Percentiles rank a stretch among this genome's conserved stretches.
These are phyloP conservation scores for Engraulis encrasicolus DNA, from an alignment of 2,113 vertebrate genomes.

Conservation along the genomic window DNA sequence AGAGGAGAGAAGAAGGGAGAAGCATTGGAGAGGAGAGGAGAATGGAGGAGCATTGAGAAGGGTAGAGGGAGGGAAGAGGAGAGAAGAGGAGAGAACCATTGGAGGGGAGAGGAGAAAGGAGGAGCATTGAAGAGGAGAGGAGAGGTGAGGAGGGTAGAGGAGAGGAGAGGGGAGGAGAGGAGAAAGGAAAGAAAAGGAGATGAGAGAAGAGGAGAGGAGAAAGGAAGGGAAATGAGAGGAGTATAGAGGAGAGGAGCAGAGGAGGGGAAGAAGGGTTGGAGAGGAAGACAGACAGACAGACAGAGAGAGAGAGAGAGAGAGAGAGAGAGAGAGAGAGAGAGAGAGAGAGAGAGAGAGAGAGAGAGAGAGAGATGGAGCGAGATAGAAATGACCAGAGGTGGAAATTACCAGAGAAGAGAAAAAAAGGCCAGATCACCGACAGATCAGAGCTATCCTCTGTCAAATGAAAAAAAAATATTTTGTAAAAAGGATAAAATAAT, in stretches of 20 bases:
- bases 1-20: neutral
- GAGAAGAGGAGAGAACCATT: neutral
- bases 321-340: neutral
- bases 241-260: slow-evolving; percentile 34
- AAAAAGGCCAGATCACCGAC: no score
- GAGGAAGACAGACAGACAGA: no score
- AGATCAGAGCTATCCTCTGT: neutral
- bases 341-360: neutral
- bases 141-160: neutral
- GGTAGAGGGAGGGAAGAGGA: neutral
- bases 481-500: no score
- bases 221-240: neutral
- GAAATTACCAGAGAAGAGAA: no score
- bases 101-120: neutral
- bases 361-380: neutral
- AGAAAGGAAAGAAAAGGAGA: neutral
- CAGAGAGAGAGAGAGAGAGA: neutral
- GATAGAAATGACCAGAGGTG: no score
- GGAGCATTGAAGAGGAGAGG: neutral
- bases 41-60: no score
- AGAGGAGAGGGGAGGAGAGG: slow-evolving; percentile 35
- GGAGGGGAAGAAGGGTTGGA: no score
- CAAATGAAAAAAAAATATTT: neutral
- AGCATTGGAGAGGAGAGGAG: neutral
- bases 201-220: neutral